Evolutionary conservation across 1,140 invertebrate species (phyloP).

Genomic region (Lordiphosa collinella): DNA sequence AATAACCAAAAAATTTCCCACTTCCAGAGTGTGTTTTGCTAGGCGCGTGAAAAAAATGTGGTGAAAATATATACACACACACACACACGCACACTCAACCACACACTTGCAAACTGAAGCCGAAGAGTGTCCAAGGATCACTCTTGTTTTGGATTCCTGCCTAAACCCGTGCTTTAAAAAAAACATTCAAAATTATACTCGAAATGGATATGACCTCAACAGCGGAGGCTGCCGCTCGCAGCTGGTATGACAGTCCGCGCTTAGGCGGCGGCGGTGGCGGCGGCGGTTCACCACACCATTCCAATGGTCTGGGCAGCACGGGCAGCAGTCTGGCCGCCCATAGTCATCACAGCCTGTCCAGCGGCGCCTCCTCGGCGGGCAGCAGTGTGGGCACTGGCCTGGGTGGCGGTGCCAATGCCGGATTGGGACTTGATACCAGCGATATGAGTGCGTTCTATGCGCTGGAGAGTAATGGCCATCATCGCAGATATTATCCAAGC

Average conservation of each 20-base stretch:
- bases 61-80: constrained; percentile 11
- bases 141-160: constrained; percentile 32
- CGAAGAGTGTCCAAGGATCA: not conserved
- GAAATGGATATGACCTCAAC: constrained; percentile 80
- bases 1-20: constrained; percentile 38
- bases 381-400: constrained; percentile 59
- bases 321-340: constrained; percentile 68
- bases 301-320: constrained; percentile 65
- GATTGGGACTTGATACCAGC: constrained; percentile 68
- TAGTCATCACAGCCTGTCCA: constrained; percentile 73
- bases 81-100: not conserved
- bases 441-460: constrained; percentile 79
- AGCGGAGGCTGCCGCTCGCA: constrained; percentile 79
- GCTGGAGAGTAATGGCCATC: constrained; percentile 76
- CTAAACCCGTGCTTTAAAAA: constrained; percentile 43
- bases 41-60: constrained; percentile 35
- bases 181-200: constrained; percentile 79
- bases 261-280: constrained; percentile 62
- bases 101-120: not conserved
- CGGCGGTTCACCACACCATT: constrained; percentile 72
- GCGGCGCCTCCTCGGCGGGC: constrained; percentile 64
- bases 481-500: constrained; percentile 78
- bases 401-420: constrained; percentile 50
- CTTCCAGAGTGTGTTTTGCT: constrained; percentile 23
- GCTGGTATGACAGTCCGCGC: constrained; percentile 79